Base-by-base conservation (phyloP, 1,140 invertebrate species). In the Habropoda laboriosa region DNA sequence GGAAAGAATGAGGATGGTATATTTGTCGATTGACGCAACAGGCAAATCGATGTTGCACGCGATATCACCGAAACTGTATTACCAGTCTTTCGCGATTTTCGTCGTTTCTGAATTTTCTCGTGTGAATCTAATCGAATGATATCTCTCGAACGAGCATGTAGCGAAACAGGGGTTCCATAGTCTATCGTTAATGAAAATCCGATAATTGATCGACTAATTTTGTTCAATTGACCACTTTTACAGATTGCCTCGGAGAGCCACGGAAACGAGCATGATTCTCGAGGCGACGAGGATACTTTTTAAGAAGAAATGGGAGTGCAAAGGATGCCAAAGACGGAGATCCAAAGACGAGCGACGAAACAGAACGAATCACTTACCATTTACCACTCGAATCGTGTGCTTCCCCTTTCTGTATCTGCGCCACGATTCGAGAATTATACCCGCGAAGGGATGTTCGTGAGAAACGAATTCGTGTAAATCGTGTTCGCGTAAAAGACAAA, bases 241-340 rank as follows among this genome's bases (percentile, higher is more conserved):
- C 75, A 78, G 75, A 70, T 51, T 78, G 66, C 75, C 75, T 78
- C 67, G 75, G 75, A 78, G 7, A 24, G 55, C 21, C 32, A 24
- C 13, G 10, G 67, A 18, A 35, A 27, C 21, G 21, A 45, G 18
- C 30, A 57, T 21, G 51, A 77, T 77, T 60, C 38, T 58, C 64
- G 42, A 40, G 32, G 42, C 32, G 42, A 40, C 32, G 42, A 40
- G 27, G 16, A 24, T 16, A 40, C 13, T 24, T 42, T 58, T 16
- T 8, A 30, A 1, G 27, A 18, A 18, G 8, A 49, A 40, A 35
- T 4, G 18, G 7, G 5, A 30, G 2, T 16, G 10, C 5, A 10
- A 40, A 4, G 30, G 27, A 66, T 24, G 38, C 49, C 60, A 64
- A 66, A 66, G 49, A 57, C 16, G 49, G 6, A 42, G 32, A 58